Conservation (phyloP, 2,888 invertebrate species). For the Phalangium opilio region DNA sequence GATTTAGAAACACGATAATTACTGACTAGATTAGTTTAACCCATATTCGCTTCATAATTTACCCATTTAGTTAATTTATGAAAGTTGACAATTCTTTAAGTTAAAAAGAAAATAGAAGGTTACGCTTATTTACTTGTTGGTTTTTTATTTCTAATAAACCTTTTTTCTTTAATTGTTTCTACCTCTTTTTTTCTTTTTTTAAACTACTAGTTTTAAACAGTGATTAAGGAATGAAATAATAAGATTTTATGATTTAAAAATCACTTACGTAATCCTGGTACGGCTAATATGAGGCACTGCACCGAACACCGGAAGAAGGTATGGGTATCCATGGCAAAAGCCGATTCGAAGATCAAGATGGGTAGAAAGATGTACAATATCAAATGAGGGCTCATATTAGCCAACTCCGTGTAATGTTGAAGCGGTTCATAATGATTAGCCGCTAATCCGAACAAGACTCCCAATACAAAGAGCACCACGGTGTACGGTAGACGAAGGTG, state of each 20-base stretch:
- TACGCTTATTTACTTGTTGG: no score
- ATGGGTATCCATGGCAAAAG: constrained; percentile 33
- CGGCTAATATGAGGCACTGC: constrained; percentile 29
- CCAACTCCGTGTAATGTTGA: constrained; percentile 22
- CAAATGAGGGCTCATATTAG: constrained; percentile 28
- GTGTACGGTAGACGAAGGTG: constrained; percentile 30
- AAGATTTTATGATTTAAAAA: no score
- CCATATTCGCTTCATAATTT: background rate
- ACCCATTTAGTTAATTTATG: background rate
- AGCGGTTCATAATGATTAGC: constrained; percentile 20
- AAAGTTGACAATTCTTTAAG: background rate
- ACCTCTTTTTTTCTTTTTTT: no score
- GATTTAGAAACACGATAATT: constrained; percentile 1
- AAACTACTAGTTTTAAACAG: no score
- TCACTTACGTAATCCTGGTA: constrained; percentile 29
- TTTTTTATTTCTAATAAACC: no score
- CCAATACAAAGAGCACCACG: constrained; percentile 30
- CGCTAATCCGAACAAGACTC: constrained; percentile 27
- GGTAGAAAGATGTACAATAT: constrained; percentile 32
- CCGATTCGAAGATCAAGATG: constrained; percentile 33
- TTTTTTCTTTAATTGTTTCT: no score
- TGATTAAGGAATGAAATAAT: no score
- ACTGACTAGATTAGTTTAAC: background rate
- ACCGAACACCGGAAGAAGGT: constrained; percentile 28
- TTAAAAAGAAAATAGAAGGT: no score